A percentile compares a stretch with the other conserved stretches of the same genome.
phyloP scores from a whole-genome alignment of 2,113 vertebrate species.

The Aspiorhynchus laticeps region DNA sequence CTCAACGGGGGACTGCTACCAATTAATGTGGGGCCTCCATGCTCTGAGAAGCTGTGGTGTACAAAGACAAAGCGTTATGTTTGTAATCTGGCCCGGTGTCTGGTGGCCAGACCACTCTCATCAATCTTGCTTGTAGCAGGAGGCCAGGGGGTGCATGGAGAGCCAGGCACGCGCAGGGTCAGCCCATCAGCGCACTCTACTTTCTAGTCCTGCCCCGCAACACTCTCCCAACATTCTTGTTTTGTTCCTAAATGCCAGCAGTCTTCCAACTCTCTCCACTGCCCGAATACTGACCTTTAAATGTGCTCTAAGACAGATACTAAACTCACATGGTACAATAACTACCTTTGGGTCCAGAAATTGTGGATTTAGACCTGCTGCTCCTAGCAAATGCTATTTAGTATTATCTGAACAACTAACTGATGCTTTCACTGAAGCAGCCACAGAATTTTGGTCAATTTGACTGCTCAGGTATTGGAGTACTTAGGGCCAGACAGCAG shows the following conservation, averaged over 20 bases:
- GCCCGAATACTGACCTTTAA: background rate
- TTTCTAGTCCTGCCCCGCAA: slow-evolving; percentile 52
- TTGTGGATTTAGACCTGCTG: background rate
- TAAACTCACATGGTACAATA: background rate
- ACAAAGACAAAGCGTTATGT: slow-evolving; percentile 71
- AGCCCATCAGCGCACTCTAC: slow-evolving; percentile 62
- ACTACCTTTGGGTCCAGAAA: background rate
- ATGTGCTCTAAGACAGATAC: slow-evolving; percentile 15
- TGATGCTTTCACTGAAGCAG: background rate
- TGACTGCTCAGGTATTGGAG: background rate
- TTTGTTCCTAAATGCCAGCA: slow-evolving; percentile 67
- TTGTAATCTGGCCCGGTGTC: slow-evolving; percentile 75
- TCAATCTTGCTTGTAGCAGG: slow-evolving; percentile 71
- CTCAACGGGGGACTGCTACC: slow-evolving; percentile 52
- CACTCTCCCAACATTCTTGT: slow-evolving; percentile 53
- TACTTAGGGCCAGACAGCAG: background rate
- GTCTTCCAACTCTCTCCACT: slow-evolving; percentile 39
- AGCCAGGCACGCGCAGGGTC: slow-evolving; percentile 61
- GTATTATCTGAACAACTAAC: background rate
- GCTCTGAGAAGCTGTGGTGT: slow-evolving; percentile 66
- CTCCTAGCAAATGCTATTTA: background rate
- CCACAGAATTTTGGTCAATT: background rate
- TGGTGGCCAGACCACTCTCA: slow-evolving; percentile 64
- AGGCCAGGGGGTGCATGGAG: slow-evolving; percentile 59
- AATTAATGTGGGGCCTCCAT: slow-evolving; percentile 67